These are phyloP conservation scores for Platalea minor DNA, from an alignment of 2,797 vertebrate genomes.

Conservation along the genomic window DNA sequence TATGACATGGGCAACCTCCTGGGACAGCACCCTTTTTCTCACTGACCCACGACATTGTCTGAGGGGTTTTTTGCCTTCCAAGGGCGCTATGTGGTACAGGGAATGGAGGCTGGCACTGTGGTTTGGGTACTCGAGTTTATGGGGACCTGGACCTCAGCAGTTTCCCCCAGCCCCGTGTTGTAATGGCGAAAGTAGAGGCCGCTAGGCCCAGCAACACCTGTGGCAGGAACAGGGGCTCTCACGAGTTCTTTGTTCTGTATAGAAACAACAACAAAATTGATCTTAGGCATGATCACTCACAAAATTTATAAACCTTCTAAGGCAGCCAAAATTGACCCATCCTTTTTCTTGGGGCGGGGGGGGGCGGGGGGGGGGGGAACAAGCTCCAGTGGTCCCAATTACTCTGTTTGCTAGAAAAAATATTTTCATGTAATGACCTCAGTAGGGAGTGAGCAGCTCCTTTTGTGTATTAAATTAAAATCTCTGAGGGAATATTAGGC, in stretches of 20 bases:
- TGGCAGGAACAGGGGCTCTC: background rate
- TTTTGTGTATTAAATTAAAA: constrained; percentile 54
- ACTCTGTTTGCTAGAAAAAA: background rate
- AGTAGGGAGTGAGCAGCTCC: constrained; percentile 31
- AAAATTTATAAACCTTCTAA: background rate
- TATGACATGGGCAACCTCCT: background rate
- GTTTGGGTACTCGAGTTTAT: background rate
- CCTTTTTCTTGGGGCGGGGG: background rate
- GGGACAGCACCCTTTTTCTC: background rate
- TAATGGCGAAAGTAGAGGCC: background rate
- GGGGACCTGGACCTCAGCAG: background rate
- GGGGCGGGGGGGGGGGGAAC: background rate
- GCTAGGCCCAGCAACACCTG: fast-evolving
- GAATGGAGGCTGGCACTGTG: background rate
- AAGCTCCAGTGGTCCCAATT: constrained; percentile 58
- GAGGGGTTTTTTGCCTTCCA: background rate
- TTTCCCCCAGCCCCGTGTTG: background rate
- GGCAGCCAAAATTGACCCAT: constrained; percentile 21
- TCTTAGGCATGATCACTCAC: background rate
- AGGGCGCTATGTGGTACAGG: background rate
- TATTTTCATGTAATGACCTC: background rate
- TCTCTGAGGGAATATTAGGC: constrained; percentile 24
- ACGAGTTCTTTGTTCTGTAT: background rate
- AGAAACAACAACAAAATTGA: background rate
- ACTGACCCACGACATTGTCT: background rate